Base-by-base conservation (phyloP, 2,797 vertebrate species). In the Peromyscus eremicus region DNA sequence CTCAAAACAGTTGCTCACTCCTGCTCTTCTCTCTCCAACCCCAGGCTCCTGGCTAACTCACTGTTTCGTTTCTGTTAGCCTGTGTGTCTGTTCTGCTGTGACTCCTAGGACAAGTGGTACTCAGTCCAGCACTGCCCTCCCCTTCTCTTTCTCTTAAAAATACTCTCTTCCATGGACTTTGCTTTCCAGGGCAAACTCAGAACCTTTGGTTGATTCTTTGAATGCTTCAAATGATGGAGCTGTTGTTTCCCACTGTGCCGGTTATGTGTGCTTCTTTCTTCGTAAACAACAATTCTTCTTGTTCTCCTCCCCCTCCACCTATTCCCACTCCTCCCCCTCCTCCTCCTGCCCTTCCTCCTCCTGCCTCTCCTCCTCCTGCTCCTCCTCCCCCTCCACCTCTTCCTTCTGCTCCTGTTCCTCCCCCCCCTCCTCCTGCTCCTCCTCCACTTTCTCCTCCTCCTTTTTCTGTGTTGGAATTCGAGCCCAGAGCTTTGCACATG, bases 181-280 rank as follows among this genome's bases (percentile, higher is more conserved):
- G 32, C 60, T 96, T 88, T 73, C 81, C 40, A 85, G 77, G 75
- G 80, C 64, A 49, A 32, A 68, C 80, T 97, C 66, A 62, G 40
- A 89, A 66, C 25, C 66, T 46, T 2, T 66, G 40, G 29, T 11
- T n/a, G 17, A 85, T 79, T 83, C 82, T 84, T 66, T 34, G 71
- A 93, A 66, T 49, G 5, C 46, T 71, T 77, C 29, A 40, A 32
- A 55, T 62, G 46, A 92, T 66, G 60, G 79, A 52, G 6, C 43
- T 27, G 17, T 5, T 40, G 3, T 37, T 19, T 88, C 52, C 66
- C 46, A 25, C 13, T 25, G 23, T 29, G 57, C 13, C 52, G 40
- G 23, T 10, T 13, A 70, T 77, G 19, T 12, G 46, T 91, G 25
- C 75, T 79, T 91, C 76, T 43, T 60, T 77, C 91, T 81, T 73